Base-by-base conservation (phyloP, 2,888 invertebrate genomes). In the Strigamia transsilvanica region DNA sequence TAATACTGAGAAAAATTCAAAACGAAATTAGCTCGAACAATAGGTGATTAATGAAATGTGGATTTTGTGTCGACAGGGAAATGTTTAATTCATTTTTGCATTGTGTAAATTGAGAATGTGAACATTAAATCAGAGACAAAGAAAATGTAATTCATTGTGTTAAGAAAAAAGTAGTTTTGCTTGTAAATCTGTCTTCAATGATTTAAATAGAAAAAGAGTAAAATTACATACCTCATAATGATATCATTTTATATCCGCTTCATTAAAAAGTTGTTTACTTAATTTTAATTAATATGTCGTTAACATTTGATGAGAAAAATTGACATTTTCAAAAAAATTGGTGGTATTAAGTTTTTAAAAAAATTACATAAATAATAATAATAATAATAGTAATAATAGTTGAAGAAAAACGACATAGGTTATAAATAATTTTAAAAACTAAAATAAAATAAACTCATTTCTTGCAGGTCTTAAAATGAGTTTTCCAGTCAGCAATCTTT, bases 401-500 rank as follows among this genome's bases (percentile, higher is more conserved):
- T 27, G 27, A 27, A 3, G 27, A 66, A 21, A 51, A 51, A 51
- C 0, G 15, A 18, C 6, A 10, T 51, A 51, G 5, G 6, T 15
- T 51, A 7, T 13, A 18, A 13, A 51, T 18, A 18, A 13, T 15
- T 51, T 51, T 21, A 10, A 61, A 61, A n/a, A n/a, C 1, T 13
- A 15, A 61, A 61, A n/a, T 66, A n/a, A 21, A 66, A 18, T 66
- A 6, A 23, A n/a, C 12, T 66, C 61, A 66, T 66, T 66, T 66
- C 61, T 23, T 66, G 61, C 61, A 66, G 3, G 61, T 21, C 7
- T 66, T 66, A 21, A 66, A 66, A 66, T 66, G 61, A 21, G 23
- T 66, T 23, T 66, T 66, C 61, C 61, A 66, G 23, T 66, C 61
- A 23, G 61, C 61, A 66, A 66, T 66, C 61, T 66, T 23, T 3